A percentile compares a stretch with the other conserved stretches of the same genome.
phyloP scores from a whole-genome alignment of 2,888 invertebrate species.

The Macrosoma leucophasiata region DNA sequence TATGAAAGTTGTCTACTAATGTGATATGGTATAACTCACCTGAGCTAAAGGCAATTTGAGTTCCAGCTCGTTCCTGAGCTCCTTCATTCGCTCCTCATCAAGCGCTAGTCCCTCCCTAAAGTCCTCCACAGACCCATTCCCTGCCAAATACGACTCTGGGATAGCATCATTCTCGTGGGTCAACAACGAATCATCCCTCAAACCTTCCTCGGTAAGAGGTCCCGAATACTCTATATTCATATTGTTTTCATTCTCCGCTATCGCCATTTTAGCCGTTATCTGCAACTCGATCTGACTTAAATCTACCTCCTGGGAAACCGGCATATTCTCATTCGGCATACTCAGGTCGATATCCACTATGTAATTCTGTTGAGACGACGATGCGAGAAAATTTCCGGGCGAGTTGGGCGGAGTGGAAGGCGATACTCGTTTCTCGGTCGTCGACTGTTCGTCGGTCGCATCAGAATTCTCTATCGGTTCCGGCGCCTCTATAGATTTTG shows the following conservation, averaged over 20 bases:
- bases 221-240: slow-evolving; percentile 69
- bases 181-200: slow-evolving; percentile 40
- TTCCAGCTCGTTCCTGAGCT: slow-evolving; percentile 81
- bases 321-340: slow-evolving; percentile 29
- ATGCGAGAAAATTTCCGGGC: slow-evolving; percentile 55
- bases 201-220: slow-evolving; percentile 51
- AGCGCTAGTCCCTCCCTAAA: slow-evolving; percentile 75
- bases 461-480: slow-evolving; percentile 36
- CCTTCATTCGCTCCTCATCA: slow-evolving; percentile 82
- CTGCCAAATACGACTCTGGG: slow-evolving; percentile 53
- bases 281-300: slow-evolving; percentile 63
- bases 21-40: slow-evolving; percentile 55
- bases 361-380: slow-evolving; percentile 56
- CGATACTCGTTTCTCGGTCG: slow-evolving; percentile 52
- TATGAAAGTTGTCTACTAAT: too few relatives aligned
- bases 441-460: slow-evolving; percentile 45
- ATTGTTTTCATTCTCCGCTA: slow-evolving; percentile 72
- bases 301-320: slow-evolving; percentile 43
- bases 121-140: slow-evolving; percentile 71
- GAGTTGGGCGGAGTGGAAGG: slow-evolving; percentile 66
- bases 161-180: slow-evolving; percentile 41
- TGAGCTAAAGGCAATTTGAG: slow-evolving; percentile 82
- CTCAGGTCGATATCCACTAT: slow-evolving; percentile 54
- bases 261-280: slow-evolving; percentile 64
- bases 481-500: slow-evolving; percentile 35